A percentile compares a stretch with the other conserved stretches of the same genome.
Evolutionary conservation across 2,113 vertebrate species (phyloP).

Genomic region (Miniopterus natalensis): DNA sequence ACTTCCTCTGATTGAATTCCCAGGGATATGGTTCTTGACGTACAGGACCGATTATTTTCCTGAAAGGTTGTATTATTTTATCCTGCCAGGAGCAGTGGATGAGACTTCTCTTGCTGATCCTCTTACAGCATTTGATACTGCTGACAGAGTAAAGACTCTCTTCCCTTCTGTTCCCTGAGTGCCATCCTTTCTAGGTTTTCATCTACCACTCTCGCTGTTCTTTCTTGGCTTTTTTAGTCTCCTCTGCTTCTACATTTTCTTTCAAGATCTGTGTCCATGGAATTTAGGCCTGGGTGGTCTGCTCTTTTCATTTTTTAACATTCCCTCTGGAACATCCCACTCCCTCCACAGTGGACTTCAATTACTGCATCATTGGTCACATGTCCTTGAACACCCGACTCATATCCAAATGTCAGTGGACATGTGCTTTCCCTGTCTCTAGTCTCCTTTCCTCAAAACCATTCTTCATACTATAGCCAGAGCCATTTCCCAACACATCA

Average conservation of each 20-base stretch:
- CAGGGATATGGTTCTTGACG: not conserved
- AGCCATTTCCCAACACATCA: not conserved
- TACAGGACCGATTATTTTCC: not conserved
- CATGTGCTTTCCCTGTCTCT: not conserved
- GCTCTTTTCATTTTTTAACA: not conserved
- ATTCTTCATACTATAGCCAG: not conserved
- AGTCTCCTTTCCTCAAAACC: not conserved
- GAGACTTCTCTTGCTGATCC: not conserved
- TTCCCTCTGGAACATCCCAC: not conserved
- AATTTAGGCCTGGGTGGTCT: not conserved
- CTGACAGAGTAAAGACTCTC: not conserved
- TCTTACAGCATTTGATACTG: not conserved
- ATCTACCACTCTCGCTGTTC: not conserved
- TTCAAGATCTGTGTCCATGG: not conserved
- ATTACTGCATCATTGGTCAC: not conserved
- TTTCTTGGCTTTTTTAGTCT: not conserved
- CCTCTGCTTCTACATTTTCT: not conserved
- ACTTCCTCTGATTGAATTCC: conserved; percentile 47
- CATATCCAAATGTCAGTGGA: not conserved
- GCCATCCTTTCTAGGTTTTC: not conserved
- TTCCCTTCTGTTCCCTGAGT: not conserved
- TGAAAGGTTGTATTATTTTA: not conserved
- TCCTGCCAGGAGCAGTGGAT: not conserved
- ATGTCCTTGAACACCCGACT: not conserved
- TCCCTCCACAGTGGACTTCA: not conserved